Conservation (phyloP, 2,113 vertebrate genomes). For the Condylura cristata region DNA sequence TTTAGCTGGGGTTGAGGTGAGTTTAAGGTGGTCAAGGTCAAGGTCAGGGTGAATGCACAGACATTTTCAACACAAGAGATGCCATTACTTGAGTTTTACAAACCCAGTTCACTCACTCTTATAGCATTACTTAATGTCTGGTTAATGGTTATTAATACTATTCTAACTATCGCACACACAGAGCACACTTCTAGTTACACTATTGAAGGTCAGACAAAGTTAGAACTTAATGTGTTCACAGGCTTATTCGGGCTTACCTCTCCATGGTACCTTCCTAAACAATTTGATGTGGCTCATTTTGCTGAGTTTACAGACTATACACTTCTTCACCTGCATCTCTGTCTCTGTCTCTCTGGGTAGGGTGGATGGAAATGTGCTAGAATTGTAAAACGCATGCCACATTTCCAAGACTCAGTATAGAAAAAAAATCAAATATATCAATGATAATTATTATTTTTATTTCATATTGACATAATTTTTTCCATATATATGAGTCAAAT, state of each 20-base stretch:
- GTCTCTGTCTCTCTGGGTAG: background rate
- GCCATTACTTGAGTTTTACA: background rate
- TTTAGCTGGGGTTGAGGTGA: background rate
- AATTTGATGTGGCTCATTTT: background rate
- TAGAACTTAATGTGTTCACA: background rate
- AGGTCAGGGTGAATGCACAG: background rate
- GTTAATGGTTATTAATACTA: background rate
- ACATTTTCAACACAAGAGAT: background rate
- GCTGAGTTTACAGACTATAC: background rate
- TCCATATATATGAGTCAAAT: background rate
- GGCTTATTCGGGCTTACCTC: background rate
- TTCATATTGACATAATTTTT: constrained; percentile 11
- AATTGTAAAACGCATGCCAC: background rate
- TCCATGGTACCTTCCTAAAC: background rate
- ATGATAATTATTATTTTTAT: background rate
- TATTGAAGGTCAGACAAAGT: background rate
- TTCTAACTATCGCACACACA: background rate
- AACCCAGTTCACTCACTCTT: background rate
- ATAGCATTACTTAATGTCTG: background rate
- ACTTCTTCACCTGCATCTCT: background rate
- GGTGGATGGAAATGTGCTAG: background rate
- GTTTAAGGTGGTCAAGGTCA: background rate
- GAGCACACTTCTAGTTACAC: background rate
- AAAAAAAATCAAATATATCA: background rate
- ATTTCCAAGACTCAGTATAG: background rate